Conservation (phyloP, 2,797 vertebrate genomes). For the Aplochiton taeniatus region DNA sequence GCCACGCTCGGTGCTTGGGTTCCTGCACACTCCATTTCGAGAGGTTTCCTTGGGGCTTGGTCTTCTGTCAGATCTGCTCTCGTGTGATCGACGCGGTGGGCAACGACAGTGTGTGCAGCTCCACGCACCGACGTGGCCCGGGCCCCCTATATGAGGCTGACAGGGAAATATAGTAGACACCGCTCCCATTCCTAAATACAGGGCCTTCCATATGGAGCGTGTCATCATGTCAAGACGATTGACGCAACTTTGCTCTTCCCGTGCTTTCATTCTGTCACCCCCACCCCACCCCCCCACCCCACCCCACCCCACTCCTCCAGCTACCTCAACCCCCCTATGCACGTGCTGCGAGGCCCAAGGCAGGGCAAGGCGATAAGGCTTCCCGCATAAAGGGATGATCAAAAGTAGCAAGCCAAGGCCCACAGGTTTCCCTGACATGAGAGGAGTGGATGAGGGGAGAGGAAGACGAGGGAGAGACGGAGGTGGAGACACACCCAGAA, state of each 20-base stretch:
- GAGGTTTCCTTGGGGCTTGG: no score
- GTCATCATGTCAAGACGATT: constrained; percentile 56
- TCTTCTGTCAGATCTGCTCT: no score
- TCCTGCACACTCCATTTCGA: no score
- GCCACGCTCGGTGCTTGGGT: no score
- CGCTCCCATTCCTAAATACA: constrained; percentile 25
- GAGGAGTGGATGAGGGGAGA: constrained; percentile 48
- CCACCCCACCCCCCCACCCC: constrained; percentile 62
- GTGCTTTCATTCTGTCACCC: constrained; percentile 22
- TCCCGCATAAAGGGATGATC: constrained; percentile 76
- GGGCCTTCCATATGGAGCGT: constrained; percentile 42
- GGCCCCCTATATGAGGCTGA: constrained; percentile 12
- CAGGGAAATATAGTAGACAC: constrained; percentile 50
- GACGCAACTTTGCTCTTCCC: constrained; percentile 60
- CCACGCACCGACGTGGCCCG: no score
- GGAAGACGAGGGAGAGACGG: constrained; percentile 31
- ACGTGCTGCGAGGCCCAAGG: constrained; percentile 63
- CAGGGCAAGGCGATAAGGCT: constrained; percentile 63
- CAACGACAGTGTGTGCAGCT: no score
- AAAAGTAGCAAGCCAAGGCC: constrained; percentile 76
- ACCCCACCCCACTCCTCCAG: constrained; percentile 47
- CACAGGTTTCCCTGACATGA: constrained; percentile 76
- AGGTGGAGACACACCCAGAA: constrained; percentile 56
- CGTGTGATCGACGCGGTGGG: no score
- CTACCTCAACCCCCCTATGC: constrained; percentile 55